Conservation (phyloP, 2,113 vertebrate species). For the Bombycilla garrulus region DNA sequence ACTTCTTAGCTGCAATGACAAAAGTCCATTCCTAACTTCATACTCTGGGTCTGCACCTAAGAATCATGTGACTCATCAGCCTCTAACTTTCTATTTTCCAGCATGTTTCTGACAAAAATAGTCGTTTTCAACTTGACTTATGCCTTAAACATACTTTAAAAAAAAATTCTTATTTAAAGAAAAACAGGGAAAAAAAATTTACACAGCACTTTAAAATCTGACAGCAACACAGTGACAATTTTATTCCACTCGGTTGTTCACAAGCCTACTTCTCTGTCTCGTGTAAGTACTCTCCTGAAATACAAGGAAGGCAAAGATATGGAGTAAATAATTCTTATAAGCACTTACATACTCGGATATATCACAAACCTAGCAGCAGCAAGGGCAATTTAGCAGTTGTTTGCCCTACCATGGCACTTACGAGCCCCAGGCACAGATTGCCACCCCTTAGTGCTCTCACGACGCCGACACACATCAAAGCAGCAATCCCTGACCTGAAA, state of each 20-base stretch:
- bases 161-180: not conserved
- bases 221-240: not conserved
- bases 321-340: conserved; percentile 13
- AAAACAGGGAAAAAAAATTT: not conserved
- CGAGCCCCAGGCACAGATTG: not conserved
- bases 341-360: not conserved
- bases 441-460: not conserved
- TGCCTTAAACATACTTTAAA: not conserved
- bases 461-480: not conserved
- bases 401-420: not conserved
- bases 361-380: not conserved
- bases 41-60: not conserved
- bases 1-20: not conserved
- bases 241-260: not conserved
- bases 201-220: not conserved
- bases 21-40: not conserved
- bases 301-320: not conserved
- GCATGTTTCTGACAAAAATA: not conserved
- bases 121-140: not conserved
- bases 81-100: not conserved
- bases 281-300: not conserved
- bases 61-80: not conserved
- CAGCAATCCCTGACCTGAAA: not conserved
- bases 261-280: not conserved
- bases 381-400: not conserved